phyloP scores from a whole-genome alignment of 2,113 vertebrate genomes.

The Rhodinocichla rosea region DNA sequence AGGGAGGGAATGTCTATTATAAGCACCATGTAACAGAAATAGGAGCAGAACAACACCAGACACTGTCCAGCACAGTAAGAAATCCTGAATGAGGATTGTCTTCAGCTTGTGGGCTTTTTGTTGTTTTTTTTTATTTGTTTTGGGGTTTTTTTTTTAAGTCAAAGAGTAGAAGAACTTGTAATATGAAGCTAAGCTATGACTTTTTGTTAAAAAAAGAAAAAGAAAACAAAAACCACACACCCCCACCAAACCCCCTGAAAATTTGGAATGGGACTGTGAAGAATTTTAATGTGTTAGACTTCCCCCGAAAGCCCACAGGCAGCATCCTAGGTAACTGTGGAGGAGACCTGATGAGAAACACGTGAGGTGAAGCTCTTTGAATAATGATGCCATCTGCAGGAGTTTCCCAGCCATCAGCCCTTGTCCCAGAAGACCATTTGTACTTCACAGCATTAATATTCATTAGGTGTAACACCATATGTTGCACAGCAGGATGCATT shows the following conservation, averaged over 20 bases:
- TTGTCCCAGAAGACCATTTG: slow-evolving; percentile 72
- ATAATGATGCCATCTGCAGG: slow-evolving; percentile 70
- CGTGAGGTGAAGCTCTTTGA: slow-evolving; percentile 45
- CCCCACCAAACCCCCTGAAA: accelerated
- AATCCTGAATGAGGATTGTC: not conserved
- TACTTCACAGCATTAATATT: slow-evolving; percentile 78
- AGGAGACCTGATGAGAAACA: slow-evolving; percentile 63
- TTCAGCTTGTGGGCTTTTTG: not conserved
- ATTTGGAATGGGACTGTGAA: not conserved
- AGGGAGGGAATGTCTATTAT: accelerated
- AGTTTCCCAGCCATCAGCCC: slow-evolving; percentile 70
- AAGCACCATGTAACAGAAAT: not conserved
- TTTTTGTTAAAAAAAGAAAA: not conserved
- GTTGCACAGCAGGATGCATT: slow-evolving; percentile 74
- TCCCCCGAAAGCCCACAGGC: not conserved
- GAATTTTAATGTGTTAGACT: not conserved
- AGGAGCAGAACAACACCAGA: not conserved
- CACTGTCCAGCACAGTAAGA: not conserved
- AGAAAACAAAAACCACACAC: not conserved
- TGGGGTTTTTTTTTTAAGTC: too few relatives aligned
- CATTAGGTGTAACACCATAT: slow-evolving; percentile 79
- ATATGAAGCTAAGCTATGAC: not conserved
- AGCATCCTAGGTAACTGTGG: slow-evolving; percentile 14
- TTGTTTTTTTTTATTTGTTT: not conserved
- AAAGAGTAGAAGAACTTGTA: not conserved